Conservation (phyloP, 2,888 invertebrate species). For the Papilio demoleus region DNA sequence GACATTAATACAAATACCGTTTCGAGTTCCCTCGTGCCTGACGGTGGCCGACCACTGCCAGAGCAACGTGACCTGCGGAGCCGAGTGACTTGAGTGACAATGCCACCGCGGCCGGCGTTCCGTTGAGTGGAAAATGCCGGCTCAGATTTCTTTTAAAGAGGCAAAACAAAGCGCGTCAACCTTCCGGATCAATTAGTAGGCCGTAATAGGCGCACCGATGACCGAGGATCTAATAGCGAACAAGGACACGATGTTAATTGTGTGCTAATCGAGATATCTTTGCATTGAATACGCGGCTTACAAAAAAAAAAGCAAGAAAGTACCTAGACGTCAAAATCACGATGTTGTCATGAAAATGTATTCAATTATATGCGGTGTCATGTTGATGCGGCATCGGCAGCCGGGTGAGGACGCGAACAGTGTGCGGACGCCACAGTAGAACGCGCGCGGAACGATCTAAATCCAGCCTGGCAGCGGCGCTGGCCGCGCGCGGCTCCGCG, state of each 20-base stretch:
- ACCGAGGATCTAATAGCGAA: conserved; percentile 5
- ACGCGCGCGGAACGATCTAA: conserved; percentile 17
- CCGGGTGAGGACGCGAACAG: too few species aligned
- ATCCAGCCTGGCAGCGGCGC: conserved; percentile 30
- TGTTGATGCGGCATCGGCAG: background rate
- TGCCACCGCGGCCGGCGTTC: background rate
- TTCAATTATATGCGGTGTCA: background rate
- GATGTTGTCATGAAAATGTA: background rate
- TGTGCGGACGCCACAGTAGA: background rate
- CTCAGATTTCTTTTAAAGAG: background rate
- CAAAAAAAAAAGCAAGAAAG: background rate
- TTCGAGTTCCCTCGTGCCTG: background rate
- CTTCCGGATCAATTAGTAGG: conserved; percentile 33
- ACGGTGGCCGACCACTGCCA: background rate
- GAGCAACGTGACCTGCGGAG: too few species aligned
- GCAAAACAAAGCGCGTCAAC: conserved; percentile 26
- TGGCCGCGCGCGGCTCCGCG: background rate
- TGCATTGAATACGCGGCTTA: background rate
- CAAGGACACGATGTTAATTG: conserved; percentile 4
- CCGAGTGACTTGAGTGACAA: background rate
- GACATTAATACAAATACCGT: background rate
- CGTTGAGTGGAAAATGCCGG: conserved; percentile 13
- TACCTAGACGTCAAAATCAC: too few species aligned
- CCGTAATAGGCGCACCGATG: background rate
- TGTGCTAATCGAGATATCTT: background rate